phyloP scores from a whole-genome alignment of 2,797 vertebrate genomes.

The Brachymystax lenok region DNA sequence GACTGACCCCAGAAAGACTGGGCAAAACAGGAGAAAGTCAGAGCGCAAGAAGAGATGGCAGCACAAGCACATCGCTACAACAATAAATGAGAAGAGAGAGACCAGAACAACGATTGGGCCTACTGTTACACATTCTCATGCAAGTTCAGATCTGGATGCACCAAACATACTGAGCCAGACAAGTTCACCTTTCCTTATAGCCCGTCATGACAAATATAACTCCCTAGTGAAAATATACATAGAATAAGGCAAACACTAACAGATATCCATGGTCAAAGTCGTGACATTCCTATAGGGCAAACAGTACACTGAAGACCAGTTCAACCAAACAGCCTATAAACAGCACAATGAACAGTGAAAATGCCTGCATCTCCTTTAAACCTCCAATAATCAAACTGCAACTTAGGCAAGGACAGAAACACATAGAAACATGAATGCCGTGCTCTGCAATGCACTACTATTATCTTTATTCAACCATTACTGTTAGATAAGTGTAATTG shows the following conservation, averaged over 20 bases:
- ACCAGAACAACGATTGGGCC: background rate
- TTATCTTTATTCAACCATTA: background rate
- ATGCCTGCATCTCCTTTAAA: background rate
- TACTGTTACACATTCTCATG: slow-evolving; percentile 47
- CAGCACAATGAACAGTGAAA: background rate
- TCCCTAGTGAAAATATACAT: slow-evolving; percentile 21
- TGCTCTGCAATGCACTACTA: slow-evolving; percentile 43
- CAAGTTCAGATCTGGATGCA: slow-evolving; percentile 47
- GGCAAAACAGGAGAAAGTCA: slow-evolving; percentile 37
- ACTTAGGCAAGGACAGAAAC: background rate
- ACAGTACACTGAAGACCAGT: slow-evolving; percentile 34
- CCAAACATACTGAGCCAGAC: background rate
- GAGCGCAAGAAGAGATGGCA: background rate
- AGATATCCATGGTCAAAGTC: slow-evolving; percentile 17
- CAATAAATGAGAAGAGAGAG: background rate
- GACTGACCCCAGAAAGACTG: slow-evolving; percentile 42
- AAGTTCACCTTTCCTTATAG: too few relatives aligned
- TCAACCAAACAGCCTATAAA: slow-evolving; percentile 24
- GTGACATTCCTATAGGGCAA: slow-evolving; percentile 44
- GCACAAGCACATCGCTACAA: slow-evolving; percentile 1
- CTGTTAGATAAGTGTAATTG: background rate
- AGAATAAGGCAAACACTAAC: slow-evolving; percentile 36
- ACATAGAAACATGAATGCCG: slow-evolving; percentile 11
- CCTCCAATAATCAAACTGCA: background rate
- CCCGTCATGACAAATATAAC: slow-evolving; percentile 24